Base-by-base conservation (phyloP, 2,113 vertebrate genomes). In the Sitta europaea region DNA sequence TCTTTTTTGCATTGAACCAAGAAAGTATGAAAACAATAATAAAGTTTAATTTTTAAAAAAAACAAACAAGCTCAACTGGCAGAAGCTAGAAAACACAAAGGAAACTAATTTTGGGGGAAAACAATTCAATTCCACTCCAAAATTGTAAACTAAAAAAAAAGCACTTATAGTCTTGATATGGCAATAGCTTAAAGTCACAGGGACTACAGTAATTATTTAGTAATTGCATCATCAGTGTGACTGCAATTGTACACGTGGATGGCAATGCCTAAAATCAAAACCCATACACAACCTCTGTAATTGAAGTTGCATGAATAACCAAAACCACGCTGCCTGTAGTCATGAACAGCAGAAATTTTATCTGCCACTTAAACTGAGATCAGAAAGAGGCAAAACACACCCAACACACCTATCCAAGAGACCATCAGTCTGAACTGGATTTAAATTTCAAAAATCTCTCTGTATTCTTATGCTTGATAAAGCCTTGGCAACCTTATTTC, bases 41-140 rank as follows among this genome's bases (percentile, higher is more conserved):
- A 25, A 2, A n/a, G 6, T 36, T 29, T 38, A 1, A 33, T n/a
- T n/a, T 50, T 12, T 2, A 23, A 2, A 13, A 58, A 42, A 28
- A 25, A 2, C 14, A 15, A 55, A n/a, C 12, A 24, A 36, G 24
- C 6, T 6, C 2, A 28, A 16, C 4, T 3, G 7, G 8, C 9
- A 42, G 11, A 82, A 68, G 5, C 6, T 27, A n/a, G 9, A 40
- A 12, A 68, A 28, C 23, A 43, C 16, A 22, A 35, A 55, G 25
- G 5, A 72, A 77, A n/a, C 17, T 31, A 12, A 18, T 47, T 29
- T 65, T 9, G 0, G 4, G 11, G 19, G 8, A 2, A 33, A 38
- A 33, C 13, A 61, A 31, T 24, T 14, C 4, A n/a, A 27, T 38
- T 84, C 53, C 25, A 11, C 14, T 35, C 31, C 17, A 45, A 42